phyloP scores from a whole-genome alignment of 1,140 invertebrate genomes.

The Eupristina koningsbergeri region DNA sequence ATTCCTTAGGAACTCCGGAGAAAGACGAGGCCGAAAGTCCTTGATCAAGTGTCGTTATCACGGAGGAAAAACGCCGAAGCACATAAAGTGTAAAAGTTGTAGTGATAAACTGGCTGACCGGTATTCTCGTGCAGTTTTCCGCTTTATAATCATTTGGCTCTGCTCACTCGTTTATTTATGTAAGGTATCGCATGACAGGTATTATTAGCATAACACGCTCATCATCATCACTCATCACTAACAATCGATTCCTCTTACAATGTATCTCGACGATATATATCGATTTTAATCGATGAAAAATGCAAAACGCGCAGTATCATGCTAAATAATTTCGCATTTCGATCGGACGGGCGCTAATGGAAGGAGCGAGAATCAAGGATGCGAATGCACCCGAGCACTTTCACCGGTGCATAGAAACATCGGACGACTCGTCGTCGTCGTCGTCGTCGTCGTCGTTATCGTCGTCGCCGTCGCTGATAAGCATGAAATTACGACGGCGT shows the following conservation, averaged over 20 bases:
- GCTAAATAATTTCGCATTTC: conserved; percentile 11
- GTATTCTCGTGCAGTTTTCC: not conserved
- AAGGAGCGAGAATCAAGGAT: not conserved
- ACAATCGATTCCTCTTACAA: not conserved
- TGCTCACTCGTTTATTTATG: not conserved
- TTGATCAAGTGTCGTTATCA: no score
- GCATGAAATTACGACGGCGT: not conserved
- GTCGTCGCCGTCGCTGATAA: not conserved
- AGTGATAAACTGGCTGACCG: not conserved
- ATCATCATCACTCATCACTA: conserved; percentile 1
- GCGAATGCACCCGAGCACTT: not conserved
- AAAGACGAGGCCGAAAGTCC: no score
- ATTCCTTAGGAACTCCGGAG: no score
- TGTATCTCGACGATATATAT: not conserved
- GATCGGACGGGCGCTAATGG: not conserved
- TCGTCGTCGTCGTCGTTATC: no score
- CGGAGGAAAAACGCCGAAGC: no score
- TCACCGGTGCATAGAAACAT: not conserved
- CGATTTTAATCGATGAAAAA: conserved; percentile 17
- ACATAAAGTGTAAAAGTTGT: no score
- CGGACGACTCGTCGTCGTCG: not conserved
- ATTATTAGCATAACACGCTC: conserved; percentile 4
- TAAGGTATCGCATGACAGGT: not conserved
- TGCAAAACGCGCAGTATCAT: conserved; percentile 14
- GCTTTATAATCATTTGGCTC: not conserved